Conservation (phyloP, 2,888 invertebrate species). For the Deilephila porcellus region DNA sequence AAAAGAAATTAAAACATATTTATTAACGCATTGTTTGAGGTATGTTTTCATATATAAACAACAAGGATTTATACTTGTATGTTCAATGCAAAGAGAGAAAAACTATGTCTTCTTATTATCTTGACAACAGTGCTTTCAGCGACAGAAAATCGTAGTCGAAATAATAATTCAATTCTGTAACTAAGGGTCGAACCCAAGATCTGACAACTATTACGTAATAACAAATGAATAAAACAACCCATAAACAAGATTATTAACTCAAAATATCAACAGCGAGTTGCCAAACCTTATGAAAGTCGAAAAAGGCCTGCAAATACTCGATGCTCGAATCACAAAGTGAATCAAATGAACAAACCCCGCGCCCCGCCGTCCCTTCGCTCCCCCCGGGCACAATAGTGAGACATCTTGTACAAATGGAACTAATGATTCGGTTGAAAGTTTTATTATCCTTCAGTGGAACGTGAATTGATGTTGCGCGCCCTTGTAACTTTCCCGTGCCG, state of each 20-base stretch:
- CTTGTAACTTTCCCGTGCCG: neutral
- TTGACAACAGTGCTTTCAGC: too few relatives aligned
- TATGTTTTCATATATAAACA: too few relatives aligned
- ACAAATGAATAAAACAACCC: neutral
- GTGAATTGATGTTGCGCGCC: conserved; percentile 13
- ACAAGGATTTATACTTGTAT: too few relatives aligned
- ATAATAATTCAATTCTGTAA: too few relatives aligned
- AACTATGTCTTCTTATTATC: too few relatives aligned
- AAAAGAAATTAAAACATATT: too few relatives aligned
- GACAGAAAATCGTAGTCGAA: too few relatives aligned
- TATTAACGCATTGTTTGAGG: too few relatives aligned
- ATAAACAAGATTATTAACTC: neutral
- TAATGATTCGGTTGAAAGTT: conserved; percentile 32
- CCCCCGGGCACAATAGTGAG: conserved; percentile 47
- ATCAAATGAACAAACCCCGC: conserved; percentile 22
- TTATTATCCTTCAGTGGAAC: conserved; percentile 26
- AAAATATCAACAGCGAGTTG: neutral
- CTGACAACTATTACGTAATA: neutral
- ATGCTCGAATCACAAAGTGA: conserved; percentile 1
- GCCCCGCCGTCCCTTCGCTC: neutral
- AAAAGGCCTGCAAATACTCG: neutral
- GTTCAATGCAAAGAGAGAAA: too few relatives aligned
- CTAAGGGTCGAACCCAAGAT: too few relatives aligned
- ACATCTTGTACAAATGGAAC: conserved; percentile 56
- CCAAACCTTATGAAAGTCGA: neutral